Base-by-base conservation (phyloP, 2,888 invertebrate species). In the Dusona sp. region DNA sequence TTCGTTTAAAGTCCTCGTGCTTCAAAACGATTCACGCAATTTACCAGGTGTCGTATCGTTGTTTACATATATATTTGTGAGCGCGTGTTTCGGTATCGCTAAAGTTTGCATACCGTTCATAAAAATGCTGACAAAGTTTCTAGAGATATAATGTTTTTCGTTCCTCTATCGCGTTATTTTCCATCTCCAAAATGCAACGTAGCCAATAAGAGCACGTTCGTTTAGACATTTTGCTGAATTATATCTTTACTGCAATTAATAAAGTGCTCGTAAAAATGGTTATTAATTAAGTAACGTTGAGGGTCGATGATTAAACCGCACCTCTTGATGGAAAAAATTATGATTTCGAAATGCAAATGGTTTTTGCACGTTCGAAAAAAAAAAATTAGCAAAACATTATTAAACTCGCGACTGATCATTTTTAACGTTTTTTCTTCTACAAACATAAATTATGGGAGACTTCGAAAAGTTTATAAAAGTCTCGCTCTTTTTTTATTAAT, bases 51-150 rank as follows among this genome's bases (percentile, higher is more conserved):
- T 7, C n/a, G 19, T 48, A 4, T 57, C 57, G 57, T 22, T 25
- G 25, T 57, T 57, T 25, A 9, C n/a, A 4, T 11, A 25, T 57
- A 57, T 13, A 29, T 57, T n/a, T 3, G 57, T 57, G 22, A 57
- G 57, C 13, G 11, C 25, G 13, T 25, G 13, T 25, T 57, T 13
- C 13, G 13, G 22, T 57, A 57, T 57, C 57, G 57, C 25, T 25
- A 8, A 8, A 4, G 25, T 57, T 57, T 29, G 0, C 13, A 3
- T 13, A 57, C 22, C 57, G 57, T 13, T 25, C 45, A 81, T 72
- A 80, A 77, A 81, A 81, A 33, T 54, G 72, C 79, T 51, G 64
- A 80, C 79, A 57, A 54, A n/a, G 29, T 38, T 65, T 54, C 22
- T 19, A 36, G n/a, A 51, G 51, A 64, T 19, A 78, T 67, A 36